Base-by-base conservation (phyloP, 1,140 invertebrate genomes). In the Bombus pascuorum region DNA sequence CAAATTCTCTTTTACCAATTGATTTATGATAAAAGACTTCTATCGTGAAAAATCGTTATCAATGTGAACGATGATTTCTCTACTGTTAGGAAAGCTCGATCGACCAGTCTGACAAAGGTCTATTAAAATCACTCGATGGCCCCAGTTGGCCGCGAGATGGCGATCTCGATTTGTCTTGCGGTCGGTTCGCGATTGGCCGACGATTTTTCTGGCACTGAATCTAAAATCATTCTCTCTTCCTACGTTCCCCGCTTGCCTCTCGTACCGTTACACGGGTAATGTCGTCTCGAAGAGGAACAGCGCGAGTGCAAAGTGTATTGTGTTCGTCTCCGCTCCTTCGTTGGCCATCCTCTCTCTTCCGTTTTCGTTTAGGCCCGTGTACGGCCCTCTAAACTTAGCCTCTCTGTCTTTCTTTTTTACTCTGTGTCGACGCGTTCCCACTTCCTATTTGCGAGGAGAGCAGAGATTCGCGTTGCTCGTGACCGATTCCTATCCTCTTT, bases 131-230 rank as follows among this genome's bases (percentile, higher is more conserved):
- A 39, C 47, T 72, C 76, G 83, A 79, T 71, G 66, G 83, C 42
- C 75, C 75, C 82, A 85, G 86, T 91, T 90, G 82, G 90, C 82
- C 84, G 86, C 81, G 86, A 88, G 65, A 87, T 87, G 73, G 79
- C 78, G 84, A 89, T 89, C 88, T 81, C 82, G 89, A 90, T 88
- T 80, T 78, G 80, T 75, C 84, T 70, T 53, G 47, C 47, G 47
- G 47, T 53, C 47, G 47, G 47, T 70, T 72, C 74, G 66, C 65
- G 85, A 90, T 90, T 90, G 88, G 88, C 66, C 77, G 47, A 42
- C 72, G 72, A 89, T 89, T 68, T 78, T 89, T 89, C 86, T 91
- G 91, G 91, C 91, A 90, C 66, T 47, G 81, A 79, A 82, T 91
- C 90, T 86, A 86, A 91, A 87, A 90, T 91, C 85, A 73, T 81